Conservation (phyloP, 2,113 vertebrate species). For the Lagopus muta region DNA sequence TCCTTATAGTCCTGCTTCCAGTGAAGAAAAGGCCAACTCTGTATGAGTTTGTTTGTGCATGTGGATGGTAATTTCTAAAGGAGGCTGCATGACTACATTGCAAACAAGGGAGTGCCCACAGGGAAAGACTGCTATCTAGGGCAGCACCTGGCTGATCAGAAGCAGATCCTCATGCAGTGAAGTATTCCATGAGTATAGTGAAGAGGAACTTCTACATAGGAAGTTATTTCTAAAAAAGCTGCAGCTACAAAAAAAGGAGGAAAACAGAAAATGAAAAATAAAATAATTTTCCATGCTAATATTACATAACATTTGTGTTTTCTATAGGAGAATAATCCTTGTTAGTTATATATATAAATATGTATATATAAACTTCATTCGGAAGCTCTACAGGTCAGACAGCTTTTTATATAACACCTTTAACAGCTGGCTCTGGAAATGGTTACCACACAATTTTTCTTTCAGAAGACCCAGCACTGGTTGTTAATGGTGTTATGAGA, state of each 20-base stretch:
- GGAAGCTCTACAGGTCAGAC: background rate
- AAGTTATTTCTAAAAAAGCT: background rate
- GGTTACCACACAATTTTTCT: background rate
- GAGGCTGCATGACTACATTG: slow-evolving; percentile 26
- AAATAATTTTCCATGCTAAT: background rate
- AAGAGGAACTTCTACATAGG: background rate
- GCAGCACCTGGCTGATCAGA: slow-evolving; percentile 45
- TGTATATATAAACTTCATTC: background rate
- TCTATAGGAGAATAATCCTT: background rate
- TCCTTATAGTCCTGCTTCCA: slow-evolving; percentile 9
- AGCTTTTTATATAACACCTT: background rate
- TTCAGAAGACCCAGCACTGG: background rate
- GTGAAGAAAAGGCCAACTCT: slow-evolving; percentile 11
- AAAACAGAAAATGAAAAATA: background rate
- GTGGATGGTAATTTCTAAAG: slow-evolving; percentile 42
- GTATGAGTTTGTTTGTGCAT: background rate
- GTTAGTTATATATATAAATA: background rate
- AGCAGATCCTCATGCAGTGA: background rate
- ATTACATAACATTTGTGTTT: background rate
- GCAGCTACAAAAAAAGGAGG: background rate
- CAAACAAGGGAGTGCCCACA: slow-evolving; percentile 15
- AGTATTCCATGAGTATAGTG: background rate
- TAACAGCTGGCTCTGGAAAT: background rate
- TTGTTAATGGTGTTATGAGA: background rate
- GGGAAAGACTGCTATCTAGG: slow-evolving; percentile 53